A percentile compares a stretch with the other conserved stretches of the same genome.
These are phyloP conservation scores for Tribolium castaneum DNA, from an alignment of 1,140 invertebrate species.

Conservation along the genomic window DNA sequence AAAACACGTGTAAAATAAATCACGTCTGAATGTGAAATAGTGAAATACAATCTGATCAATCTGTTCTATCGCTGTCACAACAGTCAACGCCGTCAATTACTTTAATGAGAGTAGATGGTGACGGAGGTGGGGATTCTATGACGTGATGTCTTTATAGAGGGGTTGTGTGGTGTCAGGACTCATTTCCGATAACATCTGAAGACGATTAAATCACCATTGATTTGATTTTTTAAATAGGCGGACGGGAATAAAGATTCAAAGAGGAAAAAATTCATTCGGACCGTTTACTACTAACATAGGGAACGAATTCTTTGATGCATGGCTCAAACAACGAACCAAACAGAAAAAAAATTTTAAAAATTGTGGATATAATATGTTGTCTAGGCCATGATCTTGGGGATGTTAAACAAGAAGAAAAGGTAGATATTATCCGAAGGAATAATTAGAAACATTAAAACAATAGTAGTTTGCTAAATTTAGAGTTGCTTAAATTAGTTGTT, in stretches of 20 bases:
- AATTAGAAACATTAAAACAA: no score
- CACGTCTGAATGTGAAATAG: neutral
- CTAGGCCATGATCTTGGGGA: no score
- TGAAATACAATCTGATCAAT: conserved; percentile 56
- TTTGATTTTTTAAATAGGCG: conserved; percentile 34
- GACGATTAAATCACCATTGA: conserved; percentile 37
- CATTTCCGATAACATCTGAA: conserved; percentile 44
- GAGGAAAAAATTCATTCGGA: neutral
- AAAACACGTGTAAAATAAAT: conserved; percentile 40
- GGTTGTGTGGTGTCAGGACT: conserved; percentile 39
- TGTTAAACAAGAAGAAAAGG: no score
- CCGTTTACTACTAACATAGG: neutral
- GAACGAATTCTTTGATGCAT: neutral
- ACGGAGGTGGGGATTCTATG: conserved; percentile 35
- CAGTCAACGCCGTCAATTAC: conserved; percentile 53
- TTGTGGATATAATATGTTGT: no score
- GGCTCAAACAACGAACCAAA: neutral
- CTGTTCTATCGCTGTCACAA: conserved; percentile 55
- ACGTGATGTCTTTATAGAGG: conserved; percentile 16
- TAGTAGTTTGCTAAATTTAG: no score
- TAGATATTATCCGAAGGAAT: no score
- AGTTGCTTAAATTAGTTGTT: no score
- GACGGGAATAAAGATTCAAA: neutral
- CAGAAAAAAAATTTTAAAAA: no score
- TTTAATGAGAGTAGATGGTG: conserved; percentile 53